A percentile compares a stretch with the other conserved stretches of the same genome.
phyloP scores from a whole-genome alignment of 2,113 vertebrate species.

The Aix galericulata region DNA sequence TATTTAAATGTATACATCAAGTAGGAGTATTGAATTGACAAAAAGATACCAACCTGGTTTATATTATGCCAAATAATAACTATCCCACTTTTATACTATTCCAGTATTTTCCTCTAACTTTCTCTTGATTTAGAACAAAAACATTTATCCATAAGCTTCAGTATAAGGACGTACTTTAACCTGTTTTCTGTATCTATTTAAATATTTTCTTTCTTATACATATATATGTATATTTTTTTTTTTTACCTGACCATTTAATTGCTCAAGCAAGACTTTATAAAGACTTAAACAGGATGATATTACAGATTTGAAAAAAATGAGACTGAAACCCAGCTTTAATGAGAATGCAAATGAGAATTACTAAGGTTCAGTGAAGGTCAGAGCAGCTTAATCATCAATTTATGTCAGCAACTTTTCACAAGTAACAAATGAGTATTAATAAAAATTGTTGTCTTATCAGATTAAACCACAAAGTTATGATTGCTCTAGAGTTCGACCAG shows the following conservation, averaged over 20 bases:
- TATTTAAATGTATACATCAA: background rate
- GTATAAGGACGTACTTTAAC: slow-evolving; percentile 25
- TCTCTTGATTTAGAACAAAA: background rate
- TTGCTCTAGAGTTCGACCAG: slow-evolving; percentile 40
- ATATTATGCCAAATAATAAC: background rate
- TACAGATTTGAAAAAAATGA: slow-evolving; percentile 53
- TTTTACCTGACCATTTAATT: slow-evolving; percentile 62
- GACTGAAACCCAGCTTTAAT: slow-evolving; percentile 63
- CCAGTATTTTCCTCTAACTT: background rate
- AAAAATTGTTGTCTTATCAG: slow-evolving; percentile 73
- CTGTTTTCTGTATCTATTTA: background rate
- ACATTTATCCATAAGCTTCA: background rate
- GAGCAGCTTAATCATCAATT: slow-evolving; percentile 61
- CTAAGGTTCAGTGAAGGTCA: slow-evolving; percentile 69
- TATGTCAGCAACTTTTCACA: slow-evolving; percentile 66
- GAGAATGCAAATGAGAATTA: slow-evolving; percentile 67
- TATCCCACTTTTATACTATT: background rate
- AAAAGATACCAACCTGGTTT: background rate
- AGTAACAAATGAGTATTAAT: slow-evolving; percentile 71
- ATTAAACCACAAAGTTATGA: slow-evolving; percentile 62
- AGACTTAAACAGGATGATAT: slow-evolving; percentile 14
- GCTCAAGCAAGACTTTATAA: slow-evolving; percentile 38
- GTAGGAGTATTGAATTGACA: background rate
- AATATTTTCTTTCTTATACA: background rate
- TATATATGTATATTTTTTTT: background rate